Evolutionary conservation across 2,797 vertebrate species (phyloP), one percentile per base, ranked within the genome.

Genomic region (Cuniculus paca): DNA sequence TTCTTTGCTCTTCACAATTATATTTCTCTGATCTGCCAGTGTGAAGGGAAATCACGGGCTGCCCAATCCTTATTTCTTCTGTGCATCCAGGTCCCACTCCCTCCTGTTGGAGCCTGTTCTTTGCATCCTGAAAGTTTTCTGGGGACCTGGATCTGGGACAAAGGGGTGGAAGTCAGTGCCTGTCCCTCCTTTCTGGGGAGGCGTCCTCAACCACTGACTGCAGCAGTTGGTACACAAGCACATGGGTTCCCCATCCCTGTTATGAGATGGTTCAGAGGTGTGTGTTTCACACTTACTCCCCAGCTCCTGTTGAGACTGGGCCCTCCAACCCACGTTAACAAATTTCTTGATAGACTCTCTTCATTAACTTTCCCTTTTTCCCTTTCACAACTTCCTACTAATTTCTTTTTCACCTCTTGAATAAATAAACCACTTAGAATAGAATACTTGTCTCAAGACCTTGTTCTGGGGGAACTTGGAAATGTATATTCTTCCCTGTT

Each of bases 241-340:
- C 22, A 11, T 8, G 6, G 1, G n/a, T 22, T 54, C 24, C 48
- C 11, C 13, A 2, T 6, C 12, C 31, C 42, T 52, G 34, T 19
- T 2, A 0, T 9, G n/a, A n/a, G 42, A 0, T 1, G 22, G 28
- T 13, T 75, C 1, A 1, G 31, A 34, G 6, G 17, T 28, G 28
- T 36, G n/a, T 16, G 0, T 1, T 14, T 24, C 75, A 2, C 14
- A 0, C 36, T 10, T 13, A 5, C 3, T 63, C 31, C 4, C 22
- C 0, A 24, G 36, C 45, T 60, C 17, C 39, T 34, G 3, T 3
- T 14, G 22, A 36, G 16, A 11, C 20, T 13, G 48, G 19, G 36
- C 6, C 12, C n/a, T 11, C 8, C 52, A 19, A 22, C 13, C 39
- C 19, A 5, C 36, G 17, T 12, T 56, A 36, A 22, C 22, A 28